A percentile compares a stretch with the other conserved stretches of the same genome.
phyloP scores from a whole-genome alignment of 2,113 vertebrate genomes.

The Epinephelus fuscoguttatus region DNA sequence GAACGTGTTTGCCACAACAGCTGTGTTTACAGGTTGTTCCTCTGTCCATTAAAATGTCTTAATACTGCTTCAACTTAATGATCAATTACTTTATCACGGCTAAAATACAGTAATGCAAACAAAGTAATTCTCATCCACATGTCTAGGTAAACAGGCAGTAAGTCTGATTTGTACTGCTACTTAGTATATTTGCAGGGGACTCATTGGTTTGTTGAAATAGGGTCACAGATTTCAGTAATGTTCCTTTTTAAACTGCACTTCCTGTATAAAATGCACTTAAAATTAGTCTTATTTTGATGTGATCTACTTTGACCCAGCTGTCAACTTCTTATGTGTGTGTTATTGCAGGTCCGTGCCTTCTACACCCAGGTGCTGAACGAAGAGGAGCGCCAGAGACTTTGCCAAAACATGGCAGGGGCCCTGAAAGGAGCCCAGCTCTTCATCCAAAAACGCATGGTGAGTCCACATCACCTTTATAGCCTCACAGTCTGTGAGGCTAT shows the following conservation, averaged over 20 bases:
- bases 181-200: neutral
- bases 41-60: neutral
- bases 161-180: neutral
- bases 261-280: neutral
- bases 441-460: constrained; percentile 94
- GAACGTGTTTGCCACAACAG: no score
- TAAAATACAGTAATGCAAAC: neutral
- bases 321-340: neutral
- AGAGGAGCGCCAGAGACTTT: constrained; percentile 88
- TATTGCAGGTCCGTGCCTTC: constrained; percentile 89
- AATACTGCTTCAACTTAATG: neutral
- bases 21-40: neutral
- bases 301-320: neutral
- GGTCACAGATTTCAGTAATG: neutral
- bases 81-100: neutral
- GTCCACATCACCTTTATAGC: constrained; percentile 37
- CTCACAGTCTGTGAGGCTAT: neutral
- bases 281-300: neutral
- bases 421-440: constrained; percentile 92
- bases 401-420: constrained; percentile 89
- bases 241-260: neutral
- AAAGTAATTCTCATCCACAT: neutral
- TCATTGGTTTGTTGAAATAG: neutral
- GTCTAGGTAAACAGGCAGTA: neutral
- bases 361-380: constrained; percentile 90